Evolutionary conservation across 2,888 invertebrate species (phyloP), one percentile per base, ranked within the genome.

Genomic region (Chymomyza caudatula): DNA sequence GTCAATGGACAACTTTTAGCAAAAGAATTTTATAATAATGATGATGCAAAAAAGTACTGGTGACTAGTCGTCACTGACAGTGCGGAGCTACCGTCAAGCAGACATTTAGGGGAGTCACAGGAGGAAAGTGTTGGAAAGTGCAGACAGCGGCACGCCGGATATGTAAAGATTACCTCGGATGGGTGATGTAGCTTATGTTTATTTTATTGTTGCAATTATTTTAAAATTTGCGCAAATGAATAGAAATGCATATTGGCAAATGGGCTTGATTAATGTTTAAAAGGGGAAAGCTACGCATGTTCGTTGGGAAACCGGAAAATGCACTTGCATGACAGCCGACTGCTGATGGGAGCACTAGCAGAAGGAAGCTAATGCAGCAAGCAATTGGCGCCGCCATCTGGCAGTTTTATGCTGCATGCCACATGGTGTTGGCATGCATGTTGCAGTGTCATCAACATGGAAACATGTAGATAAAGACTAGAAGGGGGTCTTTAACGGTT

Each of bases 141-240:
- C 17, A 67, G 64, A 74, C 73, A 71, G 72, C 72, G 75, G 55
- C 64, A 67, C 52, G 71, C 79, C 79, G 79, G 79, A 79, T 74
- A 68, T 78, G 84, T 37, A 22, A 72, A 70, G 73, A 76, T 78
- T 76, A 78, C 78, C 75, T 62, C 68, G 70, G 72, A 58, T 62
- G 64, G n/a, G 25, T 61, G 54, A 44, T 44, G 52, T 69, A 65
- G 66, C 52, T 60, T 67, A 75, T 81, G 73, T 63, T 76, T 78
- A 68, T 84, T 84, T 79, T 81, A 84, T 84, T 79, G 84, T 73
- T 60, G 81, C 71, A 84, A 79, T 79, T 79, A 78, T 73, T 70
- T 72, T 57, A 68, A 71, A 73, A 59, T 74, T 70, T 77, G 59
- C 68, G 60, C 65, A 63, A 71, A 74, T 69, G 70, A 74, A 71